A percentile compares a stretch with the other conserved stretches of the same genome.
Evolutionary conservation across 2,888 invertebrate species (phyloP).

Genomic region (Subacronicta megacephala): DNA sequence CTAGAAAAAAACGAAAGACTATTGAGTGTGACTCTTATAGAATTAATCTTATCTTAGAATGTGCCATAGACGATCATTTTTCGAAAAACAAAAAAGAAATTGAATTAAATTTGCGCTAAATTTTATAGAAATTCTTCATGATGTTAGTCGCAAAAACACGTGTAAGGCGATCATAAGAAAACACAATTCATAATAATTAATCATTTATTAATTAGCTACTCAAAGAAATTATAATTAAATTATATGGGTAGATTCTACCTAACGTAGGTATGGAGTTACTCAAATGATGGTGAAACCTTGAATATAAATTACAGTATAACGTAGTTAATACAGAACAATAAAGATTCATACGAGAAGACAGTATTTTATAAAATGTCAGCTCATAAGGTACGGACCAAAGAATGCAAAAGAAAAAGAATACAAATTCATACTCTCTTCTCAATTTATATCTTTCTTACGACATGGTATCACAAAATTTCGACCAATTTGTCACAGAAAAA

Average conservation of each 20-base stretch:
- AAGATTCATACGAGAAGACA: constrained; percentile 1
- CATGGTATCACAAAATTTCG: neutral
- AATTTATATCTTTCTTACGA: neutral
- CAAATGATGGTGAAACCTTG: constrained; percentile 11
- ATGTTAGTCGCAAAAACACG: too few species aligned
- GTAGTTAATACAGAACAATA: constrained; percentile 9
- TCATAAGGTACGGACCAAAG: neutral
- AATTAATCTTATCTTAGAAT: too few species aligned
- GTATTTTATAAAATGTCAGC: neutral
- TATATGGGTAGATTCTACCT: constrained; percentile 56
- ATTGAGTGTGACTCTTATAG: too few species aligned
- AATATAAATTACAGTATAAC: constrained; percentile 24
- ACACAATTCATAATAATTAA: constrained; percentile 55
- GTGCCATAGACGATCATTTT: too few species aligned
- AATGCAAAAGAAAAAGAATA: neutral
- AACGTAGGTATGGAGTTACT: constrained; percentile 38
- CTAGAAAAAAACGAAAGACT: too few species aligned
- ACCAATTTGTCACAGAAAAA: neutral
- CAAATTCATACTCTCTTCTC: neutral
- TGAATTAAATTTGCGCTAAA: too few species aligned
- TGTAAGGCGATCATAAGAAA: constrained; percentile 23
- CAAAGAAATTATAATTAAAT: constrained; percentile 63
- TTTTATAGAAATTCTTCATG: too few species aligned
- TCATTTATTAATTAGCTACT: constrained; percentile 72
- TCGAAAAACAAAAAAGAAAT: too few species aligned